Base-by-base conservation (phyloP, 2,113 vertebrate species). In the Gulo gulo region DNA sequence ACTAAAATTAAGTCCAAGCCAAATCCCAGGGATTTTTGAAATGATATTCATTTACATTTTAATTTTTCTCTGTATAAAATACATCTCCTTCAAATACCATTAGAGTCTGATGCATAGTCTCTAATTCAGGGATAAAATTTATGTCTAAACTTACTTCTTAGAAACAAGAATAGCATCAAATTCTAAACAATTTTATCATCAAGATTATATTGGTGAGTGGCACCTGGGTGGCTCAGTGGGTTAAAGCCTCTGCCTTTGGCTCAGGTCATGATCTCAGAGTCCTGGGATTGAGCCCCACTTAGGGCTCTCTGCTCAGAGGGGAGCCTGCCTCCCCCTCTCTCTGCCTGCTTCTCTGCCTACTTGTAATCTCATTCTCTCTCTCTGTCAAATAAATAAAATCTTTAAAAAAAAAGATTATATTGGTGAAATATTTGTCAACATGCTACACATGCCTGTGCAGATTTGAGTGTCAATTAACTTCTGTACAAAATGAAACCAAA, bases 1-100 rank as follows among this genome's bases (percentile, higher is more conserved):
- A 97, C 95, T 76, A 93, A 98, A 97, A 97, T 91, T 42, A 97
- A 98, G 93, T 71, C 50, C 50, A 97, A 96, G 91, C 91, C 95
- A 97, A 57, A 90, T 57, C 89, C 82, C 36, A 92, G 76, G 47
- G 61, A 39, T n/a, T 97, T 97, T 88, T 45, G 95, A 57, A 95
- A 94, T 61, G 2, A 20, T 59, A 71, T 94, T 96, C 21, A 97
- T 95, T 98, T 97, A 86, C 39, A 71, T 95, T 97, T 94, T 87
- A 94, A 57, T 96, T 97, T 91, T 82, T 71, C 6, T 50, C 3
- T 92, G 5, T 18, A 45, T 73, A 63, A 96, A 94, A 74, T 1
- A 0, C n/a, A 81, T 91, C 96, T 96, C 59, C 39, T 86, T 96
- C 65, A 42, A 67, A 71, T 82, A 83, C 26, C 47, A 65, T 81